Base-by-base conservation (phyloP, 1,140 invertebrate species). In the Tetramorium parvispinum region DNA sequence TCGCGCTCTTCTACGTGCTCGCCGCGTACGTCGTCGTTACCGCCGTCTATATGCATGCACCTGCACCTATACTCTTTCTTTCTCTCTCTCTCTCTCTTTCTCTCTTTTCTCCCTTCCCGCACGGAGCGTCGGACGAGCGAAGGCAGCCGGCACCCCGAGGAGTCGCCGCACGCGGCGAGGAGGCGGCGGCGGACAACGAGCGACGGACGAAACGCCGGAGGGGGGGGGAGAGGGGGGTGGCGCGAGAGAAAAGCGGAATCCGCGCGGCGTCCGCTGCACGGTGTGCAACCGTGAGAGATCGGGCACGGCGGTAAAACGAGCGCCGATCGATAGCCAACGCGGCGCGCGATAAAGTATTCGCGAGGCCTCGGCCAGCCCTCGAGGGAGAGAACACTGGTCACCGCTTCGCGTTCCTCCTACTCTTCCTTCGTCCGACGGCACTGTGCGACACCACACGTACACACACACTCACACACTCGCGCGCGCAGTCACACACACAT, bases 111-210 rank as follows among this genome's bases (percentile, higher is more conserved):
- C 40, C 86, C 51, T 43, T 46, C 57, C 10, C 78, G 55, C 66
- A 21, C 78, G 49, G 57, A 85, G 27, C 43, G 59, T 61, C 11
- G 55, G 65, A 88, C 71, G 86, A 63, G 37, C 32, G 55, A 77
- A 46, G 57, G 57, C 24, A 65, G 57, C 76, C 76, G 76, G 76
- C 65, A 49, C 63, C 85, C 49, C 73, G 53, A 37, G 13, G 73
- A 78, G 55, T 76, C 57, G 51, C 86, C 88, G 49, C 87, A 89
- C 88, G 77, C 88, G 77, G 86, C 85, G 71, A 89, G 79, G 76
- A 86, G 68, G 70, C 51, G 71, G 37, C 16, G 57, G 51, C 37
- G 53, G 24, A 65, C 51, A 40, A 49, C 32, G 13, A 37, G 85
- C 82, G 59, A 63, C 18, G 21, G 32, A 55, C 59, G 43, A 5